These are phyloP conservation scores for Luffia ferchaultella DNA, from an alignment of 2,888 invertebrate species.

Conservation along the genomic window DNA sequence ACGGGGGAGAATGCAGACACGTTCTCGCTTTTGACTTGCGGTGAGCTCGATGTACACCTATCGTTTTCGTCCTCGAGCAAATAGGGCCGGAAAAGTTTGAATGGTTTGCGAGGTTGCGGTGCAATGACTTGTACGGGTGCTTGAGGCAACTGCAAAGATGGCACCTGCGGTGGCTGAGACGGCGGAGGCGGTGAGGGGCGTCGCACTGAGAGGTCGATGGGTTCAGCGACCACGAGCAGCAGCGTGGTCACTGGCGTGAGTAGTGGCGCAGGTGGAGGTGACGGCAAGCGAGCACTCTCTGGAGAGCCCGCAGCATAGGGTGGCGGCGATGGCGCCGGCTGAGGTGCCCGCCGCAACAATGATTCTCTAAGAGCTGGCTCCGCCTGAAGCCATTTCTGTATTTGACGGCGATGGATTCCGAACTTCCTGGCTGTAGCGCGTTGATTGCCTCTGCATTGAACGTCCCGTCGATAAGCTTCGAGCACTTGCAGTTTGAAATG, in stretches of 20 bases:
- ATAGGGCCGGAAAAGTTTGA: slow-evolving; percentile 82
- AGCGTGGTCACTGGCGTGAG: slow-evolving; percentile 32
- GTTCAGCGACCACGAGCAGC: slow-evolving; percentile 27
- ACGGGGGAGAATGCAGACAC: slow-evolving; percentile 58
- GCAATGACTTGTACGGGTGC: slow-evolving; percentile 30
- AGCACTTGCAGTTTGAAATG: slow-evolving; percentile 90
- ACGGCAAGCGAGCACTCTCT: slow-evolving; percentile 49
- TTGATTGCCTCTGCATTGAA: slow-evolving; percentile 89
- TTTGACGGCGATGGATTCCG: slow-evolving; percentile 88
- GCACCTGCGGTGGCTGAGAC: slow-evolving; percentile 27
- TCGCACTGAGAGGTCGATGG: too few relatives aligned
- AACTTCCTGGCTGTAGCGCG: slow-evolving; percentile 90
- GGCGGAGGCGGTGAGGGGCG: slow-evolving; percentile 31
- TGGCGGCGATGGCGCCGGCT: slow-evolving; percentile 55
- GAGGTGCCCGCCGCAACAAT: slow-evolving; percentile 60
- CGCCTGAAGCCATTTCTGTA: slow-evolving; percentile 92
- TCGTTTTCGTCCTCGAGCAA: slow-evolving; percentile 71
- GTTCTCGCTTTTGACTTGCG: too few relatives aligned
- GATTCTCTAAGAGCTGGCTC: slow-evolving; percentile 81
- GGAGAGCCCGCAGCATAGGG: slow-evolving; percentile 51
- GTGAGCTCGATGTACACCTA: slow-evolving; percentile 36
- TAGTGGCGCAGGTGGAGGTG: slow-evolving; percentile 35
- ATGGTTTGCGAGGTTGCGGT: slow-evolving; percentile 64
- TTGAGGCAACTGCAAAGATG: slow-evolving; percentile 27
- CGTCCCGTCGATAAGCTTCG: slow-evolving; percentile 85